Base-by-base conservation (phyloP, 2,797 vertebrate genomes). In the Protosalanx chinensis region DNA sequence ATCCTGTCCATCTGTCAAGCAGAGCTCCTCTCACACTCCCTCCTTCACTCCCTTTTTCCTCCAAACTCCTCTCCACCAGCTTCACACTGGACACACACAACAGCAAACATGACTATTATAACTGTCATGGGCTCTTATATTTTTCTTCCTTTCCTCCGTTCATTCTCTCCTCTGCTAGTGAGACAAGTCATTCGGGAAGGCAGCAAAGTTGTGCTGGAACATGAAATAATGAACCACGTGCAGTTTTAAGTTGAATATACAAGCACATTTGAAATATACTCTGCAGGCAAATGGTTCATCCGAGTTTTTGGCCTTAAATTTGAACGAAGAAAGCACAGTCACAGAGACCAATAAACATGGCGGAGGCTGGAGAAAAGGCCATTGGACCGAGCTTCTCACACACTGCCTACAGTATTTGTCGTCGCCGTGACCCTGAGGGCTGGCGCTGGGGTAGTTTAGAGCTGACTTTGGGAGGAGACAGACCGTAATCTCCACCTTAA, bases 401-500 rank as follows among this genome's bases (percentile, higher is more conserved):
- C 67, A 32, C 30, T n/a, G 56, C 15, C 15, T 62, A 49, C 18
- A 41, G 80, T 67, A 83, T 85, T 85, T 84, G 84, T 88, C 82
- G 82, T 81, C 77, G 7, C 69, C 73, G 75, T 83, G 85, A 88
- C 84, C 82, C 63, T 84, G 74, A 58, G 75, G 73, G 70, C 79
- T 78, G 84, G 87, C 79, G 78, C 32, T 77, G 66, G 82, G 77
- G 70, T 75, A 79, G 81, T 89, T 89, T 79, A 87, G 80, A 79
- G 74, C 77, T 64, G 88, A 88, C 86, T 88, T 90, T 88, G 84
- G 83, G 88, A 86, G 86, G 82, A 91, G 89, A 88, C 88, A 81
- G 84, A 84, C 84, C 71, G 80, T 90, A 92, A 92, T 89, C 87
- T 85, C 82, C 83, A 70, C 83, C 85, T 87, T 91, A 91, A 92